Base-by-base conservation (phyloP, 2,113 vertebrate genomes). In the Dolichallabes microphthalmus region DNA sequence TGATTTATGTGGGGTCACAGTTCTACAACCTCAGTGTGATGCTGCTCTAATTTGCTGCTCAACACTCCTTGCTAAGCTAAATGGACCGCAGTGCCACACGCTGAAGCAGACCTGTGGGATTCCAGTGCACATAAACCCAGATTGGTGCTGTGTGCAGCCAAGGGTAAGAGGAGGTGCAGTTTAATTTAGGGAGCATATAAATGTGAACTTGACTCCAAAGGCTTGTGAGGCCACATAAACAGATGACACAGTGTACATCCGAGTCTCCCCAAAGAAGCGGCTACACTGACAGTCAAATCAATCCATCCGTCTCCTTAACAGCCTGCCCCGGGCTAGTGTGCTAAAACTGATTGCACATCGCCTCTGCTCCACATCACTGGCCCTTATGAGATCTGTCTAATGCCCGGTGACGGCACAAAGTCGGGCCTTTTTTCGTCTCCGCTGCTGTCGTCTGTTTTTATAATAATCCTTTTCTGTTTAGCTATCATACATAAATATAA, bases 261-360 rank as follows among this genome's bases (percentile, higher is more conserved):
- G 85, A 83, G 88, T 69, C 45, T 69, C 75, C 82, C 63, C n/a
- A 27, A 66, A 63, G 85, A 66, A 17, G 71, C 13, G 7, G 39
- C 63, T 64, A 27, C 82, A 64, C 60, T 83, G 68, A 85, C 60
- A 80, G 80, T 82, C 76, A 82, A 84, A 90, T 87, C 86, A 86
- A 87, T 88, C 87, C 83, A 80, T 64, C 69, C 85, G 58, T 93
- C 90, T 91, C 88, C 63, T 89, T 93, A 93, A 93, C 84, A 79
- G 88, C 88, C 63, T 86, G 90, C 93, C 89, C 80, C 77, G 63
- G 89, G 90, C 86, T 66, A 76, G 60, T 77, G 80, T 71, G 58
- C 63, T 22, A 89, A 85, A 90, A 92, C 90, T 90, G 93, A 94
- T 92, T 83, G 88, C 82, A 75, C 88, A 78, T 85, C 86, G 55